Base-by-base conservation (phyloP, 2,888 invertebrate genomes). In the Heliothis peltigera region DNA sequence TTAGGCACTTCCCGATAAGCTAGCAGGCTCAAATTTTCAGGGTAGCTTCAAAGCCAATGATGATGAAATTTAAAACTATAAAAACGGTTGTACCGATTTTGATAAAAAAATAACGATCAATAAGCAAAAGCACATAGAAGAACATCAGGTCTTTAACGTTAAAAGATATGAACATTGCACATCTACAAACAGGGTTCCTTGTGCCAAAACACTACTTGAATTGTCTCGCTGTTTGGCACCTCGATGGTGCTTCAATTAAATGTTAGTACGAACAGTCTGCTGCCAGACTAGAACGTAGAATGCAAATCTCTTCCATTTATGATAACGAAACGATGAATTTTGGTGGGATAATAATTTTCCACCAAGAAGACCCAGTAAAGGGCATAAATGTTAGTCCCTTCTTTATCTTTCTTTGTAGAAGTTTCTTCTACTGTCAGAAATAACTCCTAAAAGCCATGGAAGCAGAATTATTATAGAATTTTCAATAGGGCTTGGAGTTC, bases 171-270 rank as follows among this genome's bases (percentile, higher is more conserved):
- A 53, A 12, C 8, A 3, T 12, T 28, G 15, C 10, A 49, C 15
- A 17, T 64, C 12, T 15, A 19, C 47, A 47, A 48, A 32, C 28
- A 22, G 6, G 21, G 21, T 32, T 21, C 17, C 28, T 19, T 39
- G 47, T 49, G 58, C 52, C 72, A 76, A 76, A 70, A 70, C 39
- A 44, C 18, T 54, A 15, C 18, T 42, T 42, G 39, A 15, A 43
- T 44, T 63, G n/a, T 12, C n/a, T 22, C 39, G 18, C 28, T 54
- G 25, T 70, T 76, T 72, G 72, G 71, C 72, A 63, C 58, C 12
- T 46, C 43, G 12, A 25, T 21, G 53, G 53, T 58, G 63, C 43
- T 63, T 44, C 47, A 76, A 76, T 72, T 76, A 63, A 70, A 70
- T 63, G 47, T 70, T 48, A 7, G 43, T 42, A 5, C 35, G 25